Percentiles rank a stretch among this genome's conserved stretches.
Evolutionary conservation across 2,888 invertebrate species (phyloP).

Genomic region (Endotricha flammealis): DNA sequence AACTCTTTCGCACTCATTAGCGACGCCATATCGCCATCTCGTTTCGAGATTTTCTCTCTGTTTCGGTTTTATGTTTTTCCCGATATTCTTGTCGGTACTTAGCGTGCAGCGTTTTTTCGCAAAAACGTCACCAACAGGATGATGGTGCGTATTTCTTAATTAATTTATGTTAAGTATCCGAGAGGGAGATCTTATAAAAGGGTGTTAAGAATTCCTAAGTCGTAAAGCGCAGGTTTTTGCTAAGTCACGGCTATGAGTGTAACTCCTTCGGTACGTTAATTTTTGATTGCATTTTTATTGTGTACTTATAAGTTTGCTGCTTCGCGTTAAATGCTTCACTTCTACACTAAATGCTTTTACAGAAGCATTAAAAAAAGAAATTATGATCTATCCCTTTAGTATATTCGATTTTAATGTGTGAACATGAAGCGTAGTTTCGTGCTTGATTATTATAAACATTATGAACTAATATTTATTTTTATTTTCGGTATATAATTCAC

Average conservation of each 20-base stretch:
- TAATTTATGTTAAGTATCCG: slow-evolving; percentile 72
- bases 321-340: background rate
- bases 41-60: slow-evolving; percentile 45
- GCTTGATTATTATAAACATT: no score
- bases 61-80: slow-evolving; percentile 68
- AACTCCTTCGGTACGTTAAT: slow-evolving; percentile 54
- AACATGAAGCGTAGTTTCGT: no score
- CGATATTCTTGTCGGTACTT: slow-evolving; percentile 53
- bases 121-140: slow-evolving; percentile 63
- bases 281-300: slow-evolving; percentile 45
- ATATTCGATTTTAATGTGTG: no score
- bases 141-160: slow-evolving; percentile 68
- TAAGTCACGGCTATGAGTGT: slow-evolving; percentile 43
- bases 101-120: slow-evolving; percentile 47
- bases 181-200: slow-evolving; percentile 47
- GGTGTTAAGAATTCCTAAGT: slow-evolving; percentile 45
- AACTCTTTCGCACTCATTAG: slow-evolving; percentile 68
- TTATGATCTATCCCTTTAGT: no score
- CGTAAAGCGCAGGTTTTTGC: slow-evolving; percentile 49
- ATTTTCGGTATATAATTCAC: no score
- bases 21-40: slow-evolving; percentile 45
- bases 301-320: slow-evolving; percentile 5
- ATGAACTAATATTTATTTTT: no score
- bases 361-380: no score
- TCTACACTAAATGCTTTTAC: no score